These are phyloP conservation scores for Pectinophora gossypiella DNA, from an alignment of 1,140 invertebrate species.

Conservation along the genomic window DNA sequence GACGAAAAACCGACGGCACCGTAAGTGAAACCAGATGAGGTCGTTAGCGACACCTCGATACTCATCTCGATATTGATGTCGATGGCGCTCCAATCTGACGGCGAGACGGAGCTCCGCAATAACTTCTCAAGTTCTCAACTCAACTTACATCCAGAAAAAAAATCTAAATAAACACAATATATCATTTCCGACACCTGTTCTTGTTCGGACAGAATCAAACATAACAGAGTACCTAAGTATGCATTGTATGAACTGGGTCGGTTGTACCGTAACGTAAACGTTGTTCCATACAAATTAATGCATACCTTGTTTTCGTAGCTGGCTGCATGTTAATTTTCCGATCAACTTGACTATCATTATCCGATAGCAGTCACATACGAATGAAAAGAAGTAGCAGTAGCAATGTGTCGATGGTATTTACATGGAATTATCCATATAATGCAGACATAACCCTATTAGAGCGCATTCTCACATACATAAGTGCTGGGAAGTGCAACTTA, in stretches of 20 bases:
- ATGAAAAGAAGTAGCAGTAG: conserved; percentile 14
- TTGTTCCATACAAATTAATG: background rate
- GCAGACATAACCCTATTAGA: conserved; percentile 6
- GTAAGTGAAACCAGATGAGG: conserved; percentile 48
- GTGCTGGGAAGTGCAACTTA: conserved; percentile 2
- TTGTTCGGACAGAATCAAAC: too few species aligned
- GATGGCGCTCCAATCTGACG: background rate
- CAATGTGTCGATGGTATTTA: conserved; percentile 13
- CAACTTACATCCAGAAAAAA: too few species aligned
- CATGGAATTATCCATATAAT: conserved; percentile 14
- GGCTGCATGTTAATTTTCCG: conserved; percentile 2
- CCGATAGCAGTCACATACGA: conserved; percentile 7
- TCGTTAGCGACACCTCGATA: conserved; percentile 19
- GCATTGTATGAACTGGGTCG: background rate
- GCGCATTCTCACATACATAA: conserved; percentile 16
- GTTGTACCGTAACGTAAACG: background rate
- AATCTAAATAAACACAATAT: too few species aligned
- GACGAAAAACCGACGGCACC: conserved; percentile 39
- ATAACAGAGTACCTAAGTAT: too few species aligned
- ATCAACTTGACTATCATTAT: conserved; percentile 5
- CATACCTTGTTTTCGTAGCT: background rate
- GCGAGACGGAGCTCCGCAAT: too few species aligned
- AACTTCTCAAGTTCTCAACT: too few species aligned
- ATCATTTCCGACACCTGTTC: too few species aligned
- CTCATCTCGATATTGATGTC: background rate